Conservation (phyloP, 2,797 vertebrate genomes). For the Gallirallus australis region DNA sequence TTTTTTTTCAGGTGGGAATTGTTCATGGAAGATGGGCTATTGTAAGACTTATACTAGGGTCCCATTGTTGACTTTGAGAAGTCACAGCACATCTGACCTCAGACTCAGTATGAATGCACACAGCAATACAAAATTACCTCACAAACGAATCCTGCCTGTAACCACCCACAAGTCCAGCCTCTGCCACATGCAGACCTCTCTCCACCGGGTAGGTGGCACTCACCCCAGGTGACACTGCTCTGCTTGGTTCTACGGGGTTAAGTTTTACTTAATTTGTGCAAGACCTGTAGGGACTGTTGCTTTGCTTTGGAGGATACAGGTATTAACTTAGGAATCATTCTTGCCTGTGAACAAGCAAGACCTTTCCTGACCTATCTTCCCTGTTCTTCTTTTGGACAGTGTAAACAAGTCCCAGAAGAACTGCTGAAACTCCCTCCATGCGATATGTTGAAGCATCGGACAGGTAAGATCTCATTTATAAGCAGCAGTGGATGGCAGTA, state of each 20-base stretch:
- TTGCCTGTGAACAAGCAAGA: background rate
- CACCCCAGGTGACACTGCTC: fast-evolving
- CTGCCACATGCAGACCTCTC: background rate
- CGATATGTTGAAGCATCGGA: background rate
- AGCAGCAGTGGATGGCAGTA: background rate
- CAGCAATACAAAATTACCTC: background rate
- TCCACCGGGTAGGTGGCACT: background rate
- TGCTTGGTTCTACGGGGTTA: background rate
- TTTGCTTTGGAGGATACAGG: background rate
- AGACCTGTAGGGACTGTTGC: background rate
- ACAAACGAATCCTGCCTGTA: background rate
- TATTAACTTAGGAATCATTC: background rate
- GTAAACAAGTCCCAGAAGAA: background rate
- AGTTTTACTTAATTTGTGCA: background rate
- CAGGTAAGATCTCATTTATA: background rate
- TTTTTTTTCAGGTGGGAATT: background rate
- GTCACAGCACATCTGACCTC: background rate
- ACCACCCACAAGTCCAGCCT: background rate
- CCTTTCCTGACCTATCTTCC: background rate
- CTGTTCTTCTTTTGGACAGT: background rate
- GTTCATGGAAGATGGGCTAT: background rate
- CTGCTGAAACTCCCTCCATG: background rate
- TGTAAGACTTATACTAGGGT: background rate
- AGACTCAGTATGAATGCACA: background rate
- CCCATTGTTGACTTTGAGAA: background rate